Percentiles rank a stretch among this genome's conserved stretches.
Evolutionary conservation across 2,797 vertebrate genomes (phyloP).

Genomic region (Lacerta agilis): DNA sequence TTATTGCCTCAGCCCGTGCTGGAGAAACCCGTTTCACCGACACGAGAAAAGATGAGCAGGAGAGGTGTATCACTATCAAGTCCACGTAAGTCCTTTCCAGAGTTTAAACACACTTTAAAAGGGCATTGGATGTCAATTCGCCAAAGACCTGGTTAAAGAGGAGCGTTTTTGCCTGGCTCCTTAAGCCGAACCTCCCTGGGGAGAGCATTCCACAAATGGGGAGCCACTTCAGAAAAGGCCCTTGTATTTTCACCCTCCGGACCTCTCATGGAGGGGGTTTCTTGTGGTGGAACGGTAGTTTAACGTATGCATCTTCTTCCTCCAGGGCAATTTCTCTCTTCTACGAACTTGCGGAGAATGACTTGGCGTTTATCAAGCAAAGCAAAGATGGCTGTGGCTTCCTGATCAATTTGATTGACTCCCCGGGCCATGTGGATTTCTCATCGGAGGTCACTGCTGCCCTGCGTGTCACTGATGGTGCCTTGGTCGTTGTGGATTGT

Average conservation of each 20-base stretch:
- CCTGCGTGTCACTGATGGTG: constrained; percentile 94
- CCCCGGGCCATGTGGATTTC: constrained; percentile 95
- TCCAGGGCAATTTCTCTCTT: constrained; percentile 92
- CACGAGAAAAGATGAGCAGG: constrained; percentile 95
- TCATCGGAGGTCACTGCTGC: constrained; percentile 98
- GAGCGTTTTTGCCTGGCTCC: no score
- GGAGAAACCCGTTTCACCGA: constrained; percentile 96
- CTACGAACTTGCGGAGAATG: constrained; percentile 88
- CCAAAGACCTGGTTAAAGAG: no score
- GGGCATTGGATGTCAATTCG: no score
- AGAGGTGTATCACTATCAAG: constrained; percentile 97
- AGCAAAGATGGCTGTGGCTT: constrained; percentile 91
- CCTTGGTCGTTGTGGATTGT: constrained; percentile 94
- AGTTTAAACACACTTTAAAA: background rate
- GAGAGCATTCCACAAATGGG: no score
- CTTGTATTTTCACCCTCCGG: no score
- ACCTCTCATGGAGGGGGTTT: no score
- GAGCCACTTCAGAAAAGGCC: no score
- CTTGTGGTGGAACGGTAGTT: background rate
- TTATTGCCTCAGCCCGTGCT: constrained; percentile 90
- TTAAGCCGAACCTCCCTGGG: no score
- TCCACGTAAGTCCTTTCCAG: constrained; percentile 88
- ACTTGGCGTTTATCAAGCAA: constrained; percentile 96
- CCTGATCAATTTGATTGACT: constrained; percentile 96
- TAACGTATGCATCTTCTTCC: rapidly evolving